A percentile compares a stretch with the other conserved stretches of the same genome.
Conservation (phyloP, 2,797 vertebrate genomes). For the Discoglossus pictus region DNA sequence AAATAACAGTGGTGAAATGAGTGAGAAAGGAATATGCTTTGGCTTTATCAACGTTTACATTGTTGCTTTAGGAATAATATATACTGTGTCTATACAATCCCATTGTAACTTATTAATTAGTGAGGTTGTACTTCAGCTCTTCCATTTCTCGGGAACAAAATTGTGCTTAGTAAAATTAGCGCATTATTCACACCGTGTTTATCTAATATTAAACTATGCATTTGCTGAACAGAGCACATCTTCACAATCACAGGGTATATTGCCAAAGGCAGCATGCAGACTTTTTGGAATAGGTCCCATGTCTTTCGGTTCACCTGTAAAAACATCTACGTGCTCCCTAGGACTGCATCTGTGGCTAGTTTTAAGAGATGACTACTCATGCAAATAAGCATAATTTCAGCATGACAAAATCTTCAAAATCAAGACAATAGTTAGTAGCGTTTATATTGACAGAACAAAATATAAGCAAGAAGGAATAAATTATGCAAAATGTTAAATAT, state of each 20-base stretch:
- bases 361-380: constrained; percentile 82
- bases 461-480: too few species aligned
- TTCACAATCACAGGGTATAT: constrained; percentile 79
- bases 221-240: constrained; percentile 79
- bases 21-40: constrained; percentile 64
- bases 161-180: constrained; percentile 64
- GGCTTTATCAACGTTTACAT: constrained; percentile 66
- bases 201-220: constrained; percentile 77
- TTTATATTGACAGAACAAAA: background rate
- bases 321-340: constrained; percentile 82
- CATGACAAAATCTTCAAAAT: constrained; percentile 75
- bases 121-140: constrained; percentile 60
- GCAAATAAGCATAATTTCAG: constrained; percentile 79
- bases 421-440: constrained; percentile 57
- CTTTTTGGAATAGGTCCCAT: constrained; percentile 78
- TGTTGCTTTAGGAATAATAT: constrained; percentile 65
- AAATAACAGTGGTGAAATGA: constrained; percentile 59
- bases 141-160: constrained; percentile 65
- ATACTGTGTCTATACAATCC: too few species aligned
- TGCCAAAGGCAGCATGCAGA: constrained; percentile 81
- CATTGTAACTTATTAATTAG: constrained; percentile 67
- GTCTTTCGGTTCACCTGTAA: constrained; percentile 85
- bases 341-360: constrained; percentile 80
- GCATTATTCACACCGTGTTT: constrained; percentile 65
- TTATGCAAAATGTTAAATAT: too few species aligned